A percentile compares a stretch with the other conserved stretches of the same genome.
phyloP scores from a whole-genome alignment of 2,113 vertebrate species.

The Datnioides undecimradiatus region DNA sequence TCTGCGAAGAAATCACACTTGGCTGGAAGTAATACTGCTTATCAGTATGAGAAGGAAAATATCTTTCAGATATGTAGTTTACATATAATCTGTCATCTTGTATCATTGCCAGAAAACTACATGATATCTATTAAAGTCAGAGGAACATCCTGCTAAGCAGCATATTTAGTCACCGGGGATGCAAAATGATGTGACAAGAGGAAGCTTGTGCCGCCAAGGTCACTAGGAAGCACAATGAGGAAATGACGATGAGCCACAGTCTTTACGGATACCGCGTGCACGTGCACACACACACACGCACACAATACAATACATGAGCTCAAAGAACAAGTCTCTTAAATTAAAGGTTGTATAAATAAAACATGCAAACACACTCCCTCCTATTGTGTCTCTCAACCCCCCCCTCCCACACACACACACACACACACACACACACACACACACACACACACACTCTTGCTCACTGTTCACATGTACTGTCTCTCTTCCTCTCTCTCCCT shows the following conservation, averaged over 20 bases:
- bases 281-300: background rate
- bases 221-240: constrained; percentile 41
- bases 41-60: background rate
- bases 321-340: constrained; percentile 38
- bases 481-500: constrained; percentile 38
- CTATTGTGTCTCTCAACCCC: background rate
- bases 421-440: constrained; percentile 4
- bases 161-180: constrained; percentile 23
- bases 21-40: background rate
- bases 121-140: background rate
- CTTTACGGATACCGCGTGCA: background rate
- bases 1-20: background rate
- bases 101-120: background rate
- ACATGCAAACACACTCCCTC: constrained; percentile 27
- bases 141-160: background rate
- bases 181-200: constrained; percentile 53
- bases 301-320: background rate
- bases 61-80: background rate
- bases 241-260: constrained; percentile 49
- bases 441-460: background rate
- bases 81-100: constrained; percentile 15
- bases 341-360: constrained; percentile 48
- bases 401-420: background rate
- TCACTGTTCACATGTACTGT: background rate
- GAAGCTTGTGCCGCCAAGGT: constrained; percentile 39